A percentile compares a stretch with the other conserved stretches of the same genome.
Conservation (phyloP, 2,797 vertebrate genomes). For the Triplophysa yarkandensis region DNA sequence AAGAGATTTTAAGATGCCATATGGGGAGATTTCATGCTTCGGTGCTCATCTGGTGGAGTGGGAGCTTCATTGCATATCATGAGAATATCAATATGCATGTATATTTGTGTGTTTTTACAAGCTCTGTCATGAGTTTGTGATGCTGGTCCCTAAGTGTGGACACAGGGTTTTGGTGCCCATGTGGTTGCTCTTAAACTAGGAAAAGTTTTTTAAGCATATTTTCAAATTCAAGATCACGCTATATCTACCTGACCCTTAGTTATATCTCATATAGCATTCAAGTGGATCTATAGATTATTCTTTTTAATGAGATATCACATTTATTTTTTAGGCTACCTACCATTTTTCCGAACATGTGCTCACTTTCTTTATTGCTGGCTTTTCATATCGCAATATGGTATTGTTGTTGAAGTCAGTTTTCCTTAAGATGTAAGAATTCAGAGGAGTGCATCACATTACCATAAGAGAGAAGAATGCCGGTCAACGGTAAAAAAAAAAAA, state of each 20-base stretch:
- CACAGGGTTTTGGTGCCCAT: background rate
- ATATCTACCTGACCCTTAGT: background rate
- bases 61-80: background rate
- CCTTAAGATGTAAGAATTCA: constrained; percentile 18
- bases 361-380: background rate
- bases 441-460: background rate
- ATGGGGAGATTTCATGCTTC: constrained; percentile 23
- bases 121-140: constrained; percentile 15
- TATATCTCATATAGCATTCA: no score
- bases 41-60: constrained; percentile 10
- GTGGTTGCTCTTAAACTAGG: background rate
- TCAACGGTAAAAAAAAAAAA: no score
- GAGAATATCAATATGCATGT: background rate
- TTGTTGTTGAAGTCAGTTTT: constrained; percentile 12
- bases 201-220: constrained; percentile 1
- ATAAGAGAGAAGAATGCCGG: background rate
- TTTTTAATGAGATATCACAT: background rate
- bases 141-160: background rate
- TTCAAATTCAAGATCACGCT: background rate
- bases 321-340: background rate
- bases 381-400: background rate
- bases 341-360: background rate
- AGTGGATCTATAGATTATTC: background rate
- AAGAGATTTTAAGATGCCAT: constrained; percentile 6
- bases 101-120: constrained; percentile 2